These are phyloP conservation scores for Drosophila paracracens DNA, from an alignment of 2,888 invertebrate genomes.

Conservation along the genomic window DNA sequence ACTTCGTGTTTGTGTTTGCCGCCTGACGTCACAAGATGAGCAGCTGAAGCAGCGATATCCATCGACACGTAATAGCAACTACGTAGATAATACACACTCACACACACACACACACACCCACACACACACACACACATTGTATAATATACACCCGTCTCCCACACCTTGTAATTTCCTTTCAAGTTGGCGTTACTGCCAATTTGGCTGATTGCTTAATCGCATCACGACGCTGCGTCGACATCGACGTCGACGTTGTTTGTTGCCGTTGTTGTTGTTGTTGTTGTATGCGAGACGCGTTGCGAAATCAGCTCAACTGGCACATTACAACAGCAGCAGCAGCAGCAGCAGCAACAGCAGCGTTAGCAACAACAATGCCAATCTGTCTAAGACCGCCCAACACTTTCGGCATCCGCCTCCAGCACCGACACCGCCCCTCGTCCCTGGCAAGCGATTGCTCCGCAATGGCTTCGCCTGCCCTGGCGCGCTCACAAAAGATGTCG, in stretches of 20 bases:
- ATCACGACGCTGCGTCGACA: constrained; percentile 66
- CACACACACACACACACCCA: neutral
- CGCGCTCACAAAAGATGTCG: constrained; percentile 73
- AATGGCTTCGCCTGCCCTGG: constrained; percentile 14
- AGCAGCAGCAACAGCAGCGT: constrained; percentile 26
- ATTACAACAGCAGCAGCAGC: constrained; percentile 40
- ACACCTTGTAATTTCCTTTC: constrained; percentile 77
- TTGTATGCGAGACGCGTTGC: constrained; percentile 46
- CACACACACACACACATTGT: neutral
- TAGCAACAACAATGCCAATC: constrained; percentile 48
- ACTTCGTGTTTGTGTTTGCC: constrained; percentile 53
- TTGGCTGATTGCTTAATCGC: constrained; percentile 80
- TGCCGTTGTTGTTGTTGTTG: constrained; percentile 18
- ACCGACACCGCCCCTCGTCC: constrained; percentile 8
- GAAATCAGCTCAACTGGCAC: constrained; percentile 68
- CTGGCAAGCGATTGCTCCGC: neutral
- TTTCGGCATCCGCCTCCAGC: constrained; percentile 31
- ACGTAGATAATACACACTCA: constrained; percentile 42
- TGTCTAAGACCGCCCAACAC: constrained; percentile 62
- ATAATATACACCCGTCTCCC: constrained; percentile 5
- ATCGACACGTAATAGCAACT: constrained; percentile 43
- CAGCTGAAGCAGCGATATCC: constrained; percentile 47
- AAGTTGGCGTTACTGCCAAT: constrained; percentile 80
- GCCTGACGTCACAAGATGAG: constrained; percentile 41
- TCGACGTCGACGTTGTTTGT: constrained; percentile 7